phyloP scores from a whole-genome alignment of 2,797 vertebrate species.

The Pangasius macronema region DNA sequence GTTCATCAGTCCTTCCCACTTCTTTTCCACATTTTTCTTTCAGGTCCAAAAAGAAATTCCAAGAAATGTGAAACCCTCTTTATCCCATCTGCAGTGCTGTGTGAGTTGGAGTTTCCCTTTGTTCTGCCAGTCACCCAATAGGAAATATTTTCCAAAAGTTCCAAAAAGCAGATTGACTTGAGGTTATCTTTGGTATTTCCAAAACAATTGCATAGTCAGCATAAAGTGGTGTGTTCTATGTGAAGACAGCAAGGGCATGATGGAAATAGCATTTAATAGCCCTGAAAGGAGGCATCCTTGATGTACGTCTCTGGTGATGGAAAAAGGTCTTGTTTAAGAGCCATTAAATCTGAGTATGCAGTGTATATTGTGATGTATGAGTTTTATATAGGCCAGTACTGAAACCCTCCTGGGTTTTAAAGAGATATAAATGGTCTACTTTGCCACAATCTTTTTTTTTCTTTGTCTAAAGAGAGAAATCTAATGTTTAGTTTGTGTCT shows the following conservation, averaged over 20 bases:
- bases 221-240: background rate
- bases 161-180: background rate
- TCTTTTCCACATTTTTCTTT: background rate
- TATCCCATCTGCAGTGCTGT: background rate
- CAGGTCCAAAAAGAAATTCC: background rate
- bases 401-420: background rate
- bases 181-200: background rate
- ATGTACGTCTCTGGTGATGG: background rate
- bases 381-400: too few species aligned
- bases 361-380: background rate
- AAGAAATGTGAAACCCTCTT: background rate
- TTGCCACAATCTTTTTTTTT: background rate
- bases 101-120: background rate
- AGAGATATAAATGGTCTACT: background rate
- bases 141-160: background rate
- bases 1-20: background rate
- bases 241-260: background rate
- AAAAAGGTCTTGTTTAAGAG: background rate
- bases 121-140: background rate
- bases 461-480: background rate
- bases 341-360: background rate
- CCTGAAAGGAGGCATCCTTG: too few species aligned
- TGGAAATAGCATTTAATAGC: background rate
- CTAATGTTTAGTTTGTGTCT: background rate
- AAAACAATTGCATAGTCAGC: background rate